A percentile compares a stretch with the other conserved stretches of the same genome.
Evolutionary conservation across 2,113 vertebrate species (phyloP).

Genomic region (Toxotes jaculatrix): DNA sequence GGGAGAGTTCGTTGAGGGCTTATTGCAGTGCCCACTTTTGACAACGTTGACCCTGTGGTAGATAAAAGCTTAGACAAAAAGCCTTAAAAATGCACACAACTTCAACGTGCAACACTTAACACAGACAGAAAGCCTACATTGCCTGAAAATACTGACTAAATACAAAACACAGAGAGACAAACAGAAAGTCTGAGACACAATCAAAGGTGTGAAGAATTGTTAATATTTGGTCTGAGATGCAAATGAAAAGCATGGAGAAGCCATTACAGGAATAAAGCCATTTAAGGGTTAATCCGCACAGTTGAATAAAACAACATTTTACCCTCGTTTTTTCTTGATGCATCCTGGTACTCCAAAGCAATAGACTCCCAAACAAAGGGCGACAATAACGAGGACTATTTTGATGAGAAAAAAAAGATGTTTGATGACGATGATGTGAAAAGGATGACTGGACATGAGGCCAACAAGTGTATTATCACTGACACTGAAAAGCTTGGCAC

Average conservation of each 20-base stretch:
- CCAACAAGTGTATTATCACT: background rate
- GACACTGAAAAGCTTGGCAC: background rate
- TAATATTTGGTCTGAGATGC: background rate
- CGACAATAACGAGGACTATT: background rate
- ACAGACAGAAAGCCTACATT: background rate
- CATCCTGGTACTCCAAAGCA: background rate
- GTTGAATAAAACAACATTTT: conserved; percentile 36
- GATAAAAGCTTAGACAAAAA: background rate
- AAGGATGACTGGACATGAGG: background rate
- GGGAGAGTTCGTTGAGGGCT: conserved; percentile 7
- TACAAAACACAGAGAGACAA: background rate
- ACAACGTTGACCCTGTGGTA: background rate
- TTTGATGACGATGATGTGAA: background rate
- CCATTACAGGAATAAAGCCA: background rate
- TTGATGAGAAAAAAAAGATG: conserved; percentile 14
- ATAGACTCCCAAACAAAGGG: background rate
- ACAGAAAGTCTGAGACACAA: background rate
- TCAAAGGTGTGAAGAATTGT: background rate
- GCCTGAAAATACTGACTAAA: background rate
- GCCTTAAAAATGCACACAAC: background rate
- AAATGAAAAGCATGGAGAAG: background rate
- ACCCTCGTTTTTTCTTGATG: conserved; percentile 43
- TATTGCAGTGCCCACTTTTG: background rate
- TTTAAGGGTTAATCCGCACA: conserved; percentile 20
- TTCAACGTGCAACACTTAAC: conserved; percentile 23